These are phyloP conservation scores for Liposcelis brunnea DNA, from an alignment of 2,888 invertebrate species.

Conservation along the genomic window DNA sequence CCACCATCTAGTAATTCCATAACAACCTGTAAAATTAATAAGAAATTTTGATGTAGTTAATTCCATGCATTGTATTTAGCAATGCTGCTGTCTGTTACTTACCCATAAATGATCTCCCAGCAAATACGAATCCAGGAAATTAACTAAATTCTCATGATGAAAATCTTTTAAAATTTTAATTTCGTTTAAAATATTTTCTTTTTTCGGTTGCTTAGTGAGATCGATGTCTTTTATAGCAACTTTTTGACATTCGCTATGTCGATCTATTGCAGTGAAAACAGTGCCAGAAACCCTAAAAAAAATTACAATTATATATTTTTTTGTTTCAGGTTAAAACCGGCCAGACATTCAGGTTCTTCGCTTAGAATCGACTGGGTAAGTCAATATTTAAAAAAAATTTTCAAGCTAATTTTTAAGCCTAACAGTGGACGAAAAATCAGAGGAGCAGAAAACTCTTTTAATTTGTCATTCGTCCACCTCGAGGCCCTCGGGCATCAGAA, in stretches of 20 bases:
- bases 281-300: constrained; percentile 6
- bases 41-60: neutral
- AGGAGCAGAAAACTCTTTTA: no score
- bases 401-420: no score
- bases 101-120: constrained; percentile 85
- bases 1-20: constrained; percentile 94
- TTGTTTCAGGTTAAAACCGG: no score
- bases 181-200: constrained; percentile 89
- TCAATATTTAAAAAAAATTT: no score
- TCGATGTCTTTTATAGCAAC: constrained; percentile 97
- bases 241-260: constrained; percentile 11
- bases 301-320: no score
- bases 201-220: constrained; percentile 83
- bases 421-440: no score
- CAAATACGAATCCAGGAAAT: constrained; percentile 87
- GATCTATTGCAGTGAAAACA: constrained; percentile 1
- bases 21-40: constrained; percentile 33
- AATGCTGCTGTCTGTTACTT: constrained; percentile 12
- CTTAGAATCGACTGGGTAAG: no score
- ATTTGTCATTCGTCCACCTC: no score
- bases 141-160: constrained; percentile 86
- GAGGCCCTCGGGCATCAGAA: no score
- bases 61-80: neutral
- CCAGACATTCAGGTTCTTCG: no score
- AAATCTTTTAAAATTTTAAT: constrained; percentile 82